These are phyloP conservation scores for Asbolus verrucosus DNA, from an alignment of 1,140 invertebrate species.

Conservation along the genomic window DNA sequence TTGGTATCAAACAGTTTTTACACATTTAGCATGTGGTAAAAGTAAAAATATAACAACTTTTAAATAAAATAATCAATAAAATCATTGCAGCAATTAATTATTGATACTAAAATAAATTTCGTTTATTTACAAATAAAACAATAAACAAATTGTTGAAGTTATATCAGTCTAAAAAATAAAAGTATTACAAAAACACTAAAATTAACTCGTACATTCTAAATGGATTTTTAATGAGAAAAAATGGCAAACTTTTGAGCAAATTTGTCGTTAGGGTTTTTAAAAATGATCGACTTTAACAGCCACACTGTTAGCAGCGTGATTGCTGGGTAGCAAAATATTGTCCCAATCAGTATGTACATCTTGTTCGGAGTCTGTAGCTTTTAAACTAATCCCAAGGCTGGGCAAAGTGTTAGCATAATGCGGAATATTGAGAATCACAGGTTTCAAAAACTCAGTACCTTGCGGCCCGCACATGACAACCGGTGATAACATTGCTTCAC, in stretches of 20 bases:
- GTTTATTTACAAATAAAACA: conserved; percentile 37
- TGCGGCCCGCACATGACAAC: conserved; percentile 96
- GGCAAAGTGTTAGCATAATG: conserved; percentile 80
- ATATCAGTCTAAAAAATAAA: conserved; percentile 33
- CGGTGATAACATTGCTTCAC: conserved; percentile 92
- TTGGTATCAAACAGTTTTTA: no score
- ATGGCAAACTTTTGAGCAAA: conserved; percentile 41
- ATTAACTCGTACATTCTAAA: conserved; percentile 7
- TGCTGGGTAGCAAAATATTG: conserved; percentile 79
- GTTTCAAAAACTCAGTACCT: conserved; percentile 86
- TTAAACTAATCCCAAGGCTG: conserved; percentile 77
- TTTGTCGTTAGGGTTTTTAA: conserved; percentile 65
- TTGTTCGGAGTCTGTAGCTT: conserved; percentile 83
- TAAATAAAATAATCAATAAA: no score
- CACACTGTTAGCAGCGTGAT: conserved; percentile 85
- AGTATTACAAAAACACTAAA: conserved; percentile 28
- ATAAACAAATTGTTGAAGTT: conserved; percentile 6
- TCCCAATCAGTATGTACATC: conserved; percentile 79
- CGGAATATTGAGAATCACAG: conserved; percentile 86
- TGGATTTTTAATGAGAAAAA: conserved; percentile 4
- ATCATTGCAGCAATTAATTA: no score
- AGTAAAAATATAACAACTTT: no score
- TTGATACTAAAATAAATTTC: conserved; percentile 17
- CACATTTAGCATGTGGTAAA: no score
- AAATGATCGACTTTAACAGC: conserved; percentile 92